These are phyloP conservation scores for Engystomops pustulosus DNA, from an alignment of 2,113 vertebrate genomes.

Conservation along the genomic window DNA sequence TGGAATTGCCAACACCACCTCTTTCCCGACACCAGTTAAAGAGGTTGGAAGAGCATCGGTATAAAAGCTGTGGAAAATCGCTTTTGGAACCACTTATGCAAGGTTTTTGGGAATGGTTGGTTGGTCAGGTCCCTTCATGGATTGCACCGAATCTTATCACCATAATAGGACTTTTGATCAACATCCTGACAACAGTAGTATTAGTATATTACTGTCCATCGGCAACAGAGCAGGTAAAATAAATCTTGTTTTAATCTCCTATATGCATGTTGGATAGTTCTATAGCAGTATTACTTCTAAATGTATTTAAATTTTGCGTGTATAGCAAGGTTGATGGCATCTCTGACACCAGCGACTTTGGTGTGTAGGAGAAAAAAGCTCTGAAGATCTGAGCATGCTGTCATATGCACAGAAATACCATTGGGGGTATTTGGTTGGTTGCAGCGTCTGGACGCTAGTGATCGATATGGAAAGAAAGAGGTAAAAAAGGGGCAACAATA, in stretches of 20 bases:
- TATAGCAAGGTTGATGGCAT: too few species aligned
- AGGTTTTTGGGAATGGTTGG: slow-evolving; percentile 96
- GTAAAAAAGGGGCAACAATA: too few species aligned
- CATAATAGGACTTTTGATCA: slow-evolving; percentile 90
- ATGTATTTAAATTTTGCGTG: too few species aligned
- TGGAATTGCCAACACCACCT: slow-evolving; percentile 90
- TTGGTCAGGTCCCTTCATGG: slow-evolving; percentile 89
- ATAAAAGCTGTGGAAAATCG: slow-evolving; percentile 92
- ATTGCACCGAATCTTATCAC: slow-evolving; percentile 98
- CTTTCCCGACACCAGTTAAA: slow-evolving; percentile 93
- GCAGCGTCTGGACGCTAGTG: too few species aligned
- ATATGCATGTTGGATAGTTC: not conserved
- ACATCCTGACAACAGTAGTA: slow-evolving; percentile 92
- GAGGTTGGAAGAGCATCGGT: slow-evolving; percentile 95
- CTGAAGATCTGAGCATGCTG: too few species aligned
- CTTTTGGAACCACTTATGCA: slow-evolving; percentile 97
- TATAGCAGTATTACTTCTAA: too few species aligned
- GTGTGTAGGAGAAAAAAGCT: too few species aligned
- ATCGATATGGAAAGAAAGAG: too few species aligned
- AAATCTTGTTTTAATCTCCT: not conserved
- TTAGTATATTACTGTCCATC: slow-evolving; percentile 95
- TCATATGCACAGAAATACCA: too few species aligned
- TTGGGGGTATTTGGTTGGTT: too few species aligned
- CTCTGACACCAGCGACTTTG: too few species aligned
- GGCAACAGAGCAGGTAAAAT: slow-evolving; percentile 92